Conservation (phyloP, 2,113 vertebrate genomes). For the Melanotaenia duboulayi region DNA sequence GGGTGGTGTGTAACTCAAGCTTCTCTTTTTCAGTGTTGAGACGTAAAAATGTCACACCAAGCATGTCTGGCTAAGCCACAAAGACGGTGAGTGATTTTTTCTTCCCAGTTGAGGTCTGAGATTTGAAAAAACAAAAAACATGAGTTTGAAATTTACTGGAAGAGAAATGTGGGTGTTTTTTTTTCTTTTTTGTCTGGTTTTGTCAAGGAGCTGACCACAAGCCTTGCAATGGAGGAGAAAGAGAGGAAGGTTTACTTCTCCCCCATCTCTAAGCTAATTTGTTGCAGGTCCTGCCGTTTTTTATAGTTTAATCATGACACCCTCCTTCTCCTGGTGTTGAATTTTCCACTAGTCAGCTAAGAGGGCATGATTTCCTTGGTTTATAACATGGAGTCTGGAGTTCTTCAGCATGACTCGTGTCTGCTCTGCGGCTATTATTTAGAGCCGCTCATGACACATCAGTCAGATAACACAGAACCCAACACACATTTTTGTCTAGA, state of each 20-base stretch:
- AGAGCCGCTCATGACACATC: slow-evolving; percentile 13
- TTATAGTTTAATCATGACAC: slow-evolving; percentile 66
- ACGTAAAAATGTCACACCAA: slow-evolving; percentile 1
- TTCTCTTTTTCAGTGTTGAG: neutral
- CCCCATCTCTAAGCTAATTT: slow-evolving; percentile 69
- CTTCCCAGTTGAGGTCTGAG: slow-evolving; percentile 24
- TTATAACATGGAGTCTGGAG: slow-evolving; percentile 59
- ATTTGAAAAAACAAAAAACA: slow-evolving; percentile 50
- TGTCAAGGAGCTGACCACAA: slow-evolving; percentile 8
- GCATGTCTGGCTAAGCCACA: slow-evolving; percentile 21
- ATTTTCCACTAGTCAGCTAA: slow-evolving; percentile 77
- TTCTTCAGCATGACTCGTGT: slow-evolving; percentile 60
- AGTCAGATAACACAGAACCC: slow-evolving; percentile 32
- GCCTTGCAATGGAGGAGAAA: slow-evolving; percentile 27
- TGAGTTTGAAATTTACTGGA: slow-evolving; percentile 62
- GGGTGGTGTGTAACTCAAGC: neutral
- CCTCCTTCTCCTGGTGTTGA: slow-evolving; percentile 52
- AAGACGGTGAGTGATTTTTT: slow-evolving; percentile 36
- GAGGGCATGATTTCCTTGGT: slow-evolving; percentile 41
- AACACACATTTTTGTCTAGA: neutral
- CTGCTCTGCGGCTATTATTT: slow-evolving; percentile 21
- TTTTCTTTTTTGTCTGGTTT: no score
- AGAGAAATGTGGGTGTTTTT: slow-evolving; percentile 46
- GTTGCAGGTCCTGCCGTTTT: slow-evolving; percentile 72
- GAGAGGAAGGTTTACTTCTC: slow-evolving; percentile 56